Evolutionary conservation across 1,140 invertebrate genomes (phyloP), one percentile per base, ranked within the genome.

Genomic region (Arion vulgaris): DNA sequence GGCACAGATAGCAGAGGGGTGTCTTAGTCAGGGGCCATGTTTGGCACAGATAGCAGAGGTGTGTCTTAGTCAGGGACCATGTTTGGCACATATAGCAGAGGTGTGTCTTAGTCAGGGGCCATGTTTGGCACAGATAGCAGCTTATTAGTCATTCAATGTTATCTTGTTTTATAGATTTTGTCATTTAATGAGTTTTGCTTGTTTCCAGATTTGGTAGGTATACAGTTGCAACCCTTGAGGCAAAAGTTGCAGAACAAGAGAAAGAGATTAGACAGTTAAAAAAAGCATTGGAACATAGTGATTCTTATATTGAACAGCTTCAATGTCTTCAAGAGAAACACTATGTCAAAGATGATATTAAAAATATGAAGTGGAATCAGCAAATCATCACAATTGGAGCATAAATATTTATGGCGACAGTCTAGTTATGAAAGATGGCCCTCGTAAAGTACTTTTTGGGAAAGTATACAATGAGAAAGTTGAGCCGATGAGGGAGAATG

Each of bases 161-260:
- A 45, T 45, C 15, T 45, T 45, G 5, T 45, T 45, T 15, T 45
- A 15, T 45, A n/a, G n/a, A 45, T 71, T 45, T 0, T 57, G 75
- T 73, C 81, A 66, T 68, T 62, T 74, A 68, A 28, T 2, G 15
- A 19, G 4, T 75, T 4, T 57, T 57, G 13, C 38, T 23, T 45
- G 41, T 45, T 45, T 15, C 41, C 84, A 92, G 91, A 74, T 91
- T 87, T 88, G 91, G 91, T 19, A 85, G 91, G 49, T 88, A 83
- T 34, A 92, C 91, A 68, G 91, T 92, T 26, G 88, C 91, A 66
- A 90, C 91, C 11, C 75, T 92, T 32, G 89, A 92, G 81, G 80
- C 89, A 0, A 90, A 92, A 77, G 57, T 92, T 45, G 87, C 91
- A 32, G 85, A 51, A 39, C 88, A 89, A 74, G 90, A 91, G 82